Base-by-base conservation (phyloP, 2,888 invertebrate species). In the Pachycephus smyrnensis region DNA sequence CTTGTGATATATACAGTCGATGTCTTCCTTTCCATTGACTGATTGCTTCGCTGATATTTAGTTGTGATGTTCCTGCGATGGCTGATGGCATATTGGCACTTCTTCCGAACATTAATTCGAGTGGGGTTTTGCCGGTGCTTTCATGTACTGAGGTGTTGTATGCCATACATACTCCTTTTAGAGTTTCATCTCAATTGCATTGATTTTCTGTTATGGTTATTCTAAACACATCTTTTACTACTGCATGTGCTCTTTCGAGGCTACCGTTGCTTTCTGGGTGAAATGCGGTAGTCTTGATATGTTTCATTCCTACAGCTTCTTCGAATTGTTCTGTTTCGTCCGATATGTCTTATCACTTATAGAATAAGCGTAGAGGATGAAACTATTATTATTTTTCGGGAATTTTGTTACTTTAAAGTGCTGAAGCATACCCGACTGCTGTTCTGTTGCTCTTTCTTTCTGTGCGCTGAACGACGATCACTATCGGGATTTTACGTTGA, bases 191-290 rank as follows among this genome's bases (percentile, higher is more conserved):
- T 76, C 79, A n/a, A n/a, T n/a, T n/a, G n/a, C n/a, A n/a, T n/a
- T n/a, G n/a, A n/a, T n/a, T n/a, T n/a, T n/a, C n/a, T n/a, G n/a
- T n/a, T n/a, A n/a, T n/a, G n/a, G n/a, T n/a, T n/a, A n/a, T n/a
- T n/a, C n/a, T n/a, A n/a, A n/a, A n/a, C n/a, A n/a, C n/a, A n/a
- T n/a, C n/a, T n/a, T n/a, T n/a, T n/a, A n/a, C n/a, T n/a, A n/a
- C n/a, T n/a, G n/a, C n/a, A n/a, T n/a, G n/a, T n/a, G n/a, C n/a
- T 68, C 81, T 76, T 77, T 80, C 81, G 4, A 80, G 76, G 23
- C 78, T 76, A 12, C 80, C 80, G 36, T 82, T 80, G 69, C 79
- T 77, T 75, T 82, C 77, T 69, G 82, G 82, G 73, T 82, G 80
- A 40, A 76, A 82, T n/a, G 80, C 75, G 40, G 80, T 77, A 32